Percentiles rank a stretch among this genome's conserved stretches.
Evolutionary conservation across 1,140 invertebrate species (phyloP).

Genomic region (Conus ventricosus): DNA sequence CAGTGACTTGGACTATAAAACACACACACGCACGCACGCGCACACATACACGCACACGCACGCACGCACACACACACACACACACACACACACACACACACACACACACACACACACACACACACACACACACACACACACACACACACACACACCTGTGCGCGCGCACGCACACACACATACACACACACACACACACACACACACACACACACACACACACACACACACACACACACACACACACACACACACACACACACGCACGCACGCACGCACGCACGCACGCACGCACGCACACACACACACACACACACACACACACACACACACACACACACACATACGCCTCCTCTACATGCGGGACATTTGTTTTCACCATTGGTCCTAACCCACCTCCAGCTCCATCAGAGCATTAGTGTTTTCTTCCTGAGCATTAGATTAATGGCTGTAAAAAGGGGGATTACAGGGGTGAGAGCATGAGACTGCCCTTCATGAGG

Average conservation of each 20-base stretch:
- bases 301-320: not conserved
- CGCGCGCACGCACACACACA: conserved; percentile 3
- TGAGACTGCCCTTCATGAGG: no score
- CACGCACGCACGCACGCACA: conserved; percentile 5
- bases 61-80: not conserved
- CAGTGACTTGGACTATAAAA: no score
- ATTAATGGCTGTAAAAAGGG: no score
- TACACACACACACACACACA: not conserved
- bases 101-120: not conserved
- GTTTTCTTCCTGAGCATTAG: no score
- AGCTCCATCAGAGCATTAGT: no score
- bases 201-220: not conserved
- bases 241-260: not conserved
- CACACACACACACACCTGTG: not conserved
- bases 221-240: not conserved
- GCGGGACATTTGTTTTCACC: no score
- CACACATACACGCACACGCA: not conserved
- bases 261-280: no score
- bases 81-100: conserved; percentile 9
- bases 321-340: not conserved
- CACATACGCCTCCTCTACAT: not conserved
- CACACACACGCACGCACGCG: not conserved
- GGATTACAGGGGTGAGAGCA: no score
- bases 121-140: not conserved
- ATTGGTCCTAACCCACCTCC: not conserved